A percentile compares a stretch with the other conserved stretches of the same genome.
Evolutionary conservation across 2,888 invertebrate genomes (phyloP).

Genomic region (Alloscopus bannaensis): DNA sequence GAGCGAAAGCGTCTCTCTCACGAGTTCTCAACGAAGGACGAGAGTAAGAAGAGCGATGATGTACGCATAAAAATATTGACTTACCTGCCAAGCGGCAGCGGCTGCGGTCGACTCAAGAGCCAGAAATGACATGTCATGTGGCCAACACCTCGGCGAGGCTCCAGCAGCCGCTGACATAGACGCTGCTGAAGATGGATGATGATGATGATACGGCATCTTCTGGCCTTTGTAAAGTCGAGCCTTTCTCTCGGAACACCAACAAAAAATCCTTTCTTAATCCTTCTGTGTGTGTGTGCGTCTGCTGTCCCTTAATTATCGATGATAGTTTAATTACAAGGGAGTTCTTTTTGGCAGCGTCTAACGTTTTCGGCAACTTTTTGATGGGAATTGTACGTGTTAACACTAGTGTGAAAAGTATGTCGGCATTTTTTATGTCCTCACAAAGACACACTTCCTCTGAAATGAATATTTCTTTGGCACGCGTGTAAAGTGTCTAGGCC

Average conservation of each 20-base stretch:
- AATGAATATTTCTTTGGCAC: no score
- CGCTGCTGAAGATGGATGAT: slow-evolving; percentile 69
- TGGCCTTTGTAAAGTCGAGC: slow-evolving; percentile 36
- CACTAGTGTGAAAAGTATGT: no score
- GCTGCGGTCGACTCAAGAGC: slow-evolving; percentile 70
- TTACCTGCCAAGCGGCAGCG: slow-evolving; percentile 72
- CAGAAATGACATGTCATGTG: slow-evolving; percentile 73
- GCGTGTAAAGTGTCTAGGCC: no score
- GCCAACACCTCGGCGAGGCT: slow-evolving; percentile 70
- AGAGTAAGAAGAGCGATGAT: background rate
- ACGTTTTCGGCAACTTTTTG: background rate
- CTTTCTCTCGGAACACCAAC: background rate
- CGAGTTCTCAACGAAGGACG: no score
- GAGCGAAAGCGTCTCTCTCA: no score
- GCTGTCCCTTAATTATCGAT: slow-evolving; percentile 17
- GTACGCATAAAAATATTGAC: background rate
- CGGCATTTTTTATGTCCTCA: no score
- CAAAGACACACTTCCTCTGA: no score
- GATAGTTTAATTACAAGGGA: slow-evolving; percentile 24
- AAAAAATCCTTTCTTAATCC: slow-evolving; percentile 27
- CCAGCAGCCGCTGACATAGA: slow-evolving; percentile 68
- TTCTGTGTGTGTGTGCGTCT: background rate
- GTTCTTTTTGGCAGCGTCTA: slow-evolving; percentile 5
- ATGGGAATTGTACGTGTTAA: no score
- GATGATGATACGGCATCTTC: slow-evolving; percentile 71